A percentile compares a stretch with the other conserved stretches of the same genome.
These are phyloP conservation scores for Bos taurus DNA, from an alignment of 2,113 vertebrate genomes.

Conservation along the genomic window DNA sequence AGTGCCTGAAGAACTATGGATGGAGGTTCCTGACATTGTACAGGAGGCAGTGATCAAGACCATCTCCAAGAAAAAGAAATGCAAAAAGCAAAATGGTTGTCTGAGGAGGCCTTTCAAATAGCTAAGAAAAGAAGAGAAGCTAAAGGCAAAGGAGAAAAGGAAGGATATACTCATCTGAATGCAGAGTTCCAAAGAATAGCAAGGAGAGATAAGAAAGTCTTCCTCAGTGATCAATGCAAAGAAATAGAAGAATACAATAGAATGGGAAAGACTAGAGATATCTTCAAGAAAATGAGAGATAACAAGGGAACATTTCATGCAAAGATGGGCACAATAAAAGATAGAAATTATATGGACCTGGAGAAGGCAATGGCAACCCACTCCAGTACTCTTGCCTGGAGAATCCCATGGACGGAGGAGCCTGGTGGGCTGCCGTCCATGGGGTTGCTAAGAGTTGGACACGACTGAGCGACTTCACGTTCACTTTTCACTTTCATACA, in stretches of 20 bases:
- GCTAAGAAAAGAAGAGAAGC: background rate
- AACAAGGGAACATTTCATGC: background rate
- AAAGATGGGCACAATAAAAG: background rate
- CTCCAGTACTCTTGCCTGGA: too few species aligned
- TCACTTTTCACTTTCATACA: too few species aligned
- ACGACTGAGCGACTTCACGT: too few species aligned
- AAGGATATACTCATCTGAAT: background rate
- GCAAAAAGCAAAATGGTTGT: background rate
- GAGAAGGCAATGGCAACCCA: too few species aligned
- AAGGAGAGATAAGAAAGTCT: background rate
- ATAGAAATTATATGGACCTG: background rate
- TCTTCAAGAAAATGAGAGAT: background rate
- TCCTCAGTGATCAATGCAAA: background rate
- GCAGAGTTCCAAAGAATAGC: background rate
- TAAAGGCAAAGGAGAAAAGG: background rate
- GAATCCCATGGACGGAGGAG: too few species aligned
- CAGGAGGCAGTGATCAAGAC: background rate
- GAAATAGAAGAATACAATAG: background rate
- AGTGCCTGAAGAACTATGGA: background rate
- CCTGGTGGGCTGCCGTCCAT: too few species aligned
- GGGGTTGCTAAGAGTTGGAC: too few species aligned
- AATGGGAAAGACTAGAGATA: background rate
- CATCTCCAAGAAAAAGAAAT: background rate
- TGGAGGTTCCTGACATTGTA: background rate
- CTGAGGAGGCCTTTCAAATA: background rate